Conservation (phyloP, 2,113 vertebrate genomes). For the Nannospalax galili region DNA sequence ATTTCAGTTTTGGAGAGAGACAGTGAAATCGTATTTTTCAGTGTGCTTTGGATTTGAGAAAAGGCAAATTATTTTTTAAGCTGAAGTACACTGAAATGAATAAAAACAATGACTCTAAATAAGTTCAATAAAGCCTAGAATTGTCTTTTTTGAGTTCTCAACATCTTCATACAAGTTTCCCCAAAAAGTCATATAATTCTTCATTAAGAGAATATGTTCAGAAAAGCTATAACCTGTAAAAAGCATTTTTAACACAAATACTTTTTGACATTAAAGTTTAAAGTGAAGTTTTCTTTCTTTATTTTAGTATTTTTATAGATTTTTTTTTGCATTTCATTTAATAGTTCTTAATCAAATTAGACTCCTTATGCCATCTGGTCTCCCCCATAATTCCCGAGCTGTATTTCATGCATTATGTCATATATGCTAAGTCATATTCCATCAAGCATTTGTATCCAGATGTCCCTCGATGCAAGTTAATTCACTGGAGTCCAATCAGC, state of each 20-base stretch:
- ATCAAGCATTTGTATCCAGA: too few relatives aligned
- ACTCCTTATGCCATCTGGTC: too few relatives aligned
- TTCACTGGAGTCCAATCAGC: too few relatives aligned
- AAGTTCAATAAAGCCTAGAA: not conserved
- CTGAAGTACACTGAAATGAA: not conserved
- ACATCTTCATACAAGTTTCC: not conserved
- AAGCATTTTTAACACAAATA: too few relatives aligned
- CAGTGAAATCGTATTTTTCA: conserved; percentile 2
- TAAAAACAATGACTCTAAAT: conserved; percentile 32
- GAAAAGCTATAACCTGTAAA: not conserved
- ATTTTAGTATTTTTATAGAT: too few relatives aligned
- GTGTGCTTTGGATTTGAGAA: not conserved
- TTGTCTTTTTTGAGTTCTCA: not conserved
- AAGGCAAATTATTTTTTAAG: not conserved
- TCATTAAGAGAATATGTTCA: not conserved
- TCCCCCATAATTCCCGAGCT: too few relatives aligned
- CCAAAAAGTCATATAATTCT: conserved; percentile 7
- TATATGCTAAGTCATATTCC: too few relatives aligned
- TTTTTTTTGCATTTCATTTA: too few relatives aligned
- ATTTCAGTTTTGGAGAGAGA: conserved; percentile 32
- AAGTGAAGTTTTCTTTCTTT: too few relatives aligned
- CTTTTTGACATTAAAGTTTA: not conserved
- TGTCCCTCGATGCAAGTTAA: too few relatives aligned
- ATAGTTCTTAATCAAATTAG: too few relatives aligned
- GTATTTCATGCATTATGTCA: too few relatives aligned